Conservation (phyloP, 2,113 vertebrate genomes). For the Brachyistius frenatus region DNA sequence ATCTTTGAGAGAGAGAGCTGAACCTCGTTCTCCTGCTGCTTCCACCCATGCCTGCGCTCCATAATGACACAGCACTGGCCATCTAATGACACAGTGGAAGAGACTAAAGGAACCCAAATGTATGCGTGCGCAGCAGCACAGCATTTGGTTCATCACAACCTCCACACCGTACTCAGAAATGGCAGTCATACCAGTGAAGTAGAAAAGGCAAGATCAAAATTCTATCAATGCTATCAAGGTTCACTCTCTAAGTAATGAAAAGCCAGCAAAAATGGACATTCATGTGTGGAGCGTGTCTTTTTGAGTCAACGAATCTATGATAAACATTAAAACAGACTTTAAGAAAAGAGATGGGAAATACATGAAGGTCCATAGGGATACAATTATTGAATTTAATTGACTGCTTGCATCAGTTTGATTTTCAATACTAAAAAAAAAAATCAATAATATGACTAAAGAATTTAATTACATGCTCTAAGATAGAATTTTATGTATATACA, state of each 20-base stretch:
- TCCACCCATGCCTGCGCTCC: conserved; percentile 70
- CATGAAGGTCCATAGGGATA: background rate
- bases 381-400: background rate
- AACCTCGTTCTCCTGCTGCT: conserved; percentile 75
- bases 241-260: background rate
- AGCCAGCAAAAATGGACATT: background rate
- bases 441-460: too few relatives aligned
- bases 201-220: background rate
- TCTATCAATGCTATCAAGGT: background rate
- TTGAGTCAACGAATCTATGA: background rate
- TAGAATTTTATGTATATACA: too few relatives aligned
- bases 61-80: conserved; percentile 78
- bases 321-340: background rate
- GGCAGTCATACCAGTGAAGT: conserved; percentile 3
- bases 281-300: background rate
- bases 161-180: conserved; percentile 41
- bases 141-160: conserved; percentile 35
- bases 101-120: conserved; percentile 63
- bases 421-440: too few relatives aligned
- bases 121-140: conserved; percentile 46
- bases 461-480: too few relatives aligned
- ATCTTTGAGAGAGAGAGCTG: conserved; percentile 56
- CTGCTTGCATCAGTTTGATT: background rate
- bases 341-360: background rate
- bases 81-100: conserved; percentile 73